Percentiles rank a stretch among this genome's conserved stretches.
phyloP scores from a whole-genome alignment of 2,888 invertebrate genomes.

The Thymelicus sylvestris region DNA sequence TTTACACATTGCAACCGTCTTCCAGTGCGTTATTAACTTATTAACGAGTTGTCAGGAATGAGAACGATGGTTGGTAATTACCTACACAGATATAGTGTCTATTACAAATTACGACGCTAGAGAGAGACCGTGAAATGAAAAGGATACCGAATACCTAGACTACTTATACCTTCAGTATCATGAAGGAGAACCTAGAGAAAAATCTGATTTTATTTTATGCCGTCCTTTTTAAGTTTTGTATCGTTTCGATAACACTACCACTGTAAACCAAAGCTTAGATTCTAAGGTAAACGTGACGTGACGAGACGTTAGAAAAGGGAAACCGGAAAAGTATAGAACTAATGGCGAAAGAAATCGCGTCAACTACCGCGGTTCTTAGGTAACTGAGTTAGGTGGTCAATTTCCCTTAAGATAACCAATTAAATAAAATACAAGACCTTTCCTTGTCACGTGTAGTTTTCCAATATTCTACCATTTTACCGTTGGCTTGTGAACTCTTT shows the following conservation, averaged over 20 bases:
- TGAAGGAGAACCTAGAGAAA: neutral
- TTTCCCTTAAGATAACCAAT: neutral
- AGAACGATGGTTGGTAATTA: constrained; percentile 23
- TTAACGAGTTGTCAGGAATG: constrained; percentile 32
- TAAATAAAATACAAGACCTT: neutral
- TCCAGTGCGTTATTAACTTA: constrained; percentile 38
- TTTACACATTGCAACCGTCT: constrained; percentile 50
- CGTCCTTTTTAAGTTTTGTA: neutral
- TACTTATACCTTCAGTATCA: neutral
- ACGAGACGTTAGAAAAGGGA: neutral
- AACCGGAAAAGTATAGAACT: constrained; percentile 1
- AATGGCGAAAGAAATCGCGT: neutral
- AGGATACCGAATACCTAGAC: neutral
- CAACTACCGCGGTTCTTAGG: neutral
- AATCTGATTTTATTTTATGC: neutral
- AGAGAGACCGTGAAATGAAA: neutral
- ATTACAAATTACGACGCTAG: constrained; percentile 8
- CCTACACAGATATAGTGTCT: neutral
- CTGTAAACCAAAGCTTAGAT: neutral
- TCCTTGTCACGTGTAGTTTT: neutral
- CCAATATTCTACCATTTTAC: neutral
- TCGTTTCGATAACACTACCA: neutral
- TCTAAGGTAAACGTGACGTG: neutral
- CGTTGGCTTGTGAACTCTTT: too few relatives aligned
- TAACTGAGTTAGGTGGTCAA: neutral